Base-by-base conservation (phyloP, 2,797 vertebrate genomes). In the Betta splendens region DNA sequence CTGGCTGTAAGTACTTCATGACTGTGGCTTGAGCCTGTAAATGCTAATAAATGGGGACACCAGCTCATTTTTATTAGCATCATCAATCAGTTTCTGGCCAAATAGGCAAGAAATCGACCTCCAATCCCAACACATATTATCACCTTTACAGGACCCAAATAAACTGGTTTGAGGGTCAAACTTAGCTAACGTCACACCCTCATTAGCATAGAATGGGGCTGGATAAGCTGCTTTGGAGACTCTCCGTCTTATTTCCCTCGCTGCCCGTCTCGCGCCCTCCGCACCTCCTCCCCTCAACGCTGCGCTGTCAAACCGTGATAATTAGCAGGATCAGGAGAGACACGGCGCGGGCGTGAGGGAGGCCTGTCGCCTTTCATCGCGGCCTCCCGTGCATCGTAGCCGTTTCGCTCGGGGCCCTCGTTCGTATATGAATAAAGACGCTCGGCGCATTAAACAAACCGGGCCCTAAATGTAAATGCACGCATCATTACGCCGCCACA, bases 1-100 rank as follows among this genome's bases (percentile, higher is more conserved):
- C 93, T 99, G 90, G 96, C 97, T 89, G 98, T 99, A 92, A 98
- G 97, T 97, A 79, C 52, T n/a, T n/a, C n/a, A n/a, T n/a, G n/a
- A n/a, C n/a, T n/a, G n/a, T n/a, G n/a, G n/a, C n/a, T n/a, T n/a
- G n/a, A n/a, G n/a, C n/a, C n/a, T n/a, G n/a, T n/a, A n/a, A n/a
- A n/a, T n/a, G n/a, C n/a, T n/a, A n/a, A n/a, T n/a, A n/a, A n/a
- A n/a, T n/a, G n/a, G n/a, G n/a, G n/a, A n/a, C n/a, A n/a, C n/a
- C n/a, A n/a, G n/a, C n/a, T n/a, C n/a, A n/a, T n/a, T n/a, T n/a
- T n/a, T n/a, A n/a, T n/a, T n/a, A n/a, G n/a, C n/a, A n/a, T n/a
- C n/a, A n/a, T n/a, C n/a, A n/a, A n/a, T n/a, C n/a, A n/a, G n/a
- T n/a, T n/a, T n/a, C n/a, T n/a, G n/a, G n/a, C n/a, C n/a, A n/a